Percentiles rank a stretch among this genome's conserved stretches.
Evolutionary conservation across 2,888 invertebrate genomes (phyloP).

Genomic region (Drosophila stalkeri): DNA sequence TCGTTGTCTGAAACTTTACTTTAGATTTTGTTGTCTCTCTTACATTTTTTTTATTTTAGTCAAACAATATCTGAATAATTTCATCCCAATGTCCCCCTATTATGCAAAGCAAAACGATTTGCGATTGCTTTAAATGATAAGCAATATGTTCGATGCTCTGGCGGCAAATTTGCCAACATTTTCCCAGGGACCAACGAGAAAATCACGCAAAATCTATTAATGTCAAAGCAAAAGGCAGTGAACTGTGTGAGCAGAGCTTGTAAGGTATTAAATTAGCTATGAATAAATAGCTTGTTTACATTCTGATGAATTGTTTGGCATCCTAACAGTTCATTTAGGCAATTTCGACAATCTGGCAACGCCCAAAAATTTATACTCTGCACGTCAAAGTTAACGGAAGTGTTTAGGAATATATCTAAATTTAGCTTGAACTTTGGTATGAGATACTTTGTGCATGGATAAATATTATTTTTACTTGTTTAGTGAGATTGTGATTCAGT

Average conservation of each 20-base stretch:
- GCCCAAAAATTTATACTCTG: neutral
- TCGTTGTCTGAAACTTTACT: conserved; percentile 29
- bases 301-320: conserved; percentile 16
- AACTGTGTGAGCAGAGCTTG: conserved; percentile 22
- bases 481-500: too few relatives aligned
- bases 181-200: neutral
- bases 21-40: neutral
- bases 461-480: neutral
- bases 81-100: conserved; percentile 60
- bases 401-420: neutral
- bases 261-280: conserved; percentile 10
- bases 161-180: conserved; percentile 7
- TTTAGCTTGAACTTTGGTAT: neutral
- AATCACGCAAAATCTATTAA: conserved; percentile 11
- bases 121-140: conserved; percentile 78
- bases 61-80: conserved; percentile 61
- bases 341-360: conserved; percentile 10
- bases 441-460: neutral
- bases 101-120: conserved; percentile 78
- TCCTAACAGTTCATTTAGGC: neutral
- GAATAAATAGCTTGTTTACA: conserved; percentile 12
- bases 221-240: conserved; percentile 22
- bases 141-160: conserved; percentile 61
- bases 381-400: too few relatives aligned
- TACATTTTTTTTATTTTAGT: conserved; percentile 4